Evolutionary conservation across 2,797 vertebrate genomes (phyloP).

Genomic region (Enoplosus armatus): DNA sequence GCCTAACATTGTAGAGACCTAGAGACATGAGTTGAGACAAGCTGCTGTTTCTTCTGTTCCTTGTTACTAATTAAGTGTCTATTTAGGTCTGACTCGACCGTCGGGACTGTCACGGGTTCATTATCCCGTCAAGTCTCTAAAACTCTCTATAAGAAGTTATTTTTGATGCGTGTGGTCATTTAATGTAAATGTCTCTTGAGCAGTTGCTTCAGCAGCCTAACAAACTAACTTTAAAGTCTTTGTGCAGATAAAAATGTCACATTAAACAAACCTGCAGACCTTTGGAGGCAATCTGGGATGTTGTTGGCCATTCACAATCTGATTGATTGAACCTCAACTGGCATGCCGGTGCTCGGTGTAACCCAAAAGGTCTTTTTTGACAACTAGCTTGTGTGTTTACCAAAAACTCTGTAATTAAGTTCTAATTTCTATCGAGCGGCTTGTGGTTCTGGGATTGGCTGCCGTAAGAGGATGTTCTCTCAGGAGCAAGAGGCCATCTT

Average conservation of each 20-base stretch:
- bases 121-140: not conserved
- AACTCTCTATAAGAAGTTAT: not conserved
- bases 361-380: not conserved
- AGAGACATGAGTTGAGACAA: conserved; percentile 27
- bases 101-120: conserved; percentile 5
- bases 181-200: not conserved
- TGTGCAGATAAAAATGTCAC: not conserved
- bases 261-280: conserved; percentile 18
- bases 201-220: conserved; percentile 36
- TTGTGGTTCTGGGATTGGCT: conserved; percentile 1
- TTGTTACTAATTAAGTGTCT: conserved; percentile 59
- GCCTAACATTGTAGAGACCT: conserved; percentile 62
- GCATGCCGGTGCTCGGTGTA: not conserved
- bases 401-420: conserved; percentile 7
- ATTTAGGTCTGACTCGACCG: conserved; percentile 15
- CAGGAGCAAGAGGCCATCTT: not conserved
- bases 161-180: not conserved
- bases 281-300: conserved; percentile 32
- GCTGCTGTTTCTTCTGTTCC: conserved; percentile 25
- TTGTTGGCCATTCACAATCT: conserved; percentile 4
- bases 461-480: not conserved
- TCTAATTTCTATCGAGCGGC: not conserved
- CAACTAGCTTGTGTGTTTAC: not conserved
- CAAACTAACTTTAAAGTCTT: conserved; percentile 40
- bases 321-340: conserved; percentile 12